Percentiles rank a stretch among this genome's conserved stretches.
Conservation (phyloP, 2,888 invertebrate genomes). For the Limnephilus auricula region DNA sequence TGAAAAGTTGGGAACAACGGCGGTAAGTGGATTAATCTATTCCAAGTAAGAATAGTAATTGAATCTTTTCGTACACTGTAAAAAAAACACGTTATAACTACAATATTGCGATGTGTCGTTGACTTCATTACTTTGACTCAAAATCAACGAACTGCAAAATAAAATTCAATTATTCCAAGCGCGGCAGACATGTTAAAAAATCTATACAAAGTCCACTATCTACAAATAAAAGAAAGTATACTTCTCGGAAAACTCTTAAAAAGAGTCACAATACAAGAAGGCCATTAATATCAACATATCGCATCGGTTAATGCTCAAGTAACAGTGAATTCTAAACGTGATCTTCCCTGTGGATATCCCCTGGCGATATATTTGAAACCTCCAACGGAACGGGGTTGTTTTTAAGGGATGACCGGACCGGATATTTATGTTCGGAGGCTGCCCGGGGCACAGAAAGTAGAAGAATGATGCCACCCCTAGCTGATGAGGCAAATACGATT, state of each 20-base stretch:
- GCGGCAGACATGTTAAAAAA: neutral
- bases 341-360: slow-evolving; percentile 36
- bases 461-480: slow-evolving; percentile 73
- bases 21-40: too few species aligned
- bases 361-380: slow-evolving; percentile 33
- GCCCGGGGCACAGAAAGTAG: slow-evolving; percentile 72
- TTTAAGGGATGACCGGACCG: slow-evolving; percentile 79
- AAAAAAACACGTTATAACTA: too few species aligned
- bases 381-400: slow-evolving; percentile 57
- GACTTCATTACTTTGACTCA: too few species aligned
- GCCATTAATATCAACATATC: slow-evolving; percentile 21
- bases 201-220: neutral
- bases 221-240: neutral
- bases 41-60: too few species aligned
- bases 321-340: slow-evolving; percentile 31
- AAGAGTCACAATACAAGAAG: neutral
- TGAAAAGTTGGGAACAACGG: too few species aligned
- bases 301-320: slow-evolving; percentile 6
- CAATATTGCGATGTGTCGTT: too few species aligned
- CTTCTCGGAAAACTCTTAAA: neutral
- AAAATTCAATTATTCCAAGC: too few species aligned
- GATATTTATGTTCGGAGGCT: slow-evolving; percentile 76
- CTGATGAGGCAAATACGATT: slow-evolving; percentile 79
- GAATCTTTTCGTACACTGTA: too few species aligned
- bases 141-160: too few species aligned